These are phyloP conservation scores for Agrochola macilenta DNA, from an alignment of 2,888 invertebrate genomes.

Conservation along the genomic window DNA sequence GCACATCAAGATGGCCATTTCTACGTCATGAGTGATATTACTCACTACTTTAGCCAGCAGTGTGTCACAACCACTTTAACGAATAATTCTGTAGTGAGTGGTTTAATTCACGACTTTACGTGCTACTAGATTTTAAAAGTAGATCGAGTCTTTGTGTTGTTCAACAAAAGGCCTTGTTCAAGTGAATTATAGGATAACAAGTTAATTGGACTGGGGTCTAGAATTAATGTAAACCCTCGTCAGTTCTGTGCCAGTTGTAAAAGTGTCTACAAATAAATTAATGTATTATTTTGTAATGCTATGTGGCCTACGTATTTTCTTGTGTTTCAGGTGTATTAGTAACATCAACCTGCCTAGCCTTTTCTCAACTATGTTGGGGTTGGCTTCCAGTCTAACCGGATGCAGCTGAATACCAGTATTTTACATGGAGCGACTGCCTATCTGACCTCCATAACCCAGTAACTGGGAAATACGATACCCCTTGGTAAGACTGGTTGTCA, in stretches of 20 bases:
- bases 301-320: no score
- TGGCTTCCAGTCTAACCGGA: no score
- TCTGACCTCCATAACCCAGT: no score
- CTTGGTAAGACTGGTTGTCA: no score
- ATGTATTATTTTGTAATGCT: neutral
- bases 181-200: constrained; percentile 32
- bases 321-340: no score
- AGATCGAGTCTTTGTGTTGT: constrained; percentile 58
- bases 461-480: no score
- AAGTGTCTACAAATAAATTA: constrained; percentile 7
- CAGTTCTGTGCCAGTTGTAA: neutral
- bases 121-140: constrained; percentile 54
- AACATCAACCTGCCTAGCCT: no score
- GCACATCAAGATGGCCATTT: no score
- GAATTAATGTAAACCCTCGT: constrained; percentile 22
- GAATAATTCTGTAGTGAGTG: constrained; percentile 48
- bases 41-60: neutral
- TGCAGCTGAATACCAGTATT: no score
- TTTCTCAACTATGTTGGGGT: no score
- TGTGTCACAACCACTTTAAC: constrained; percentile 35
- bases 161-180: constrained; percentile 34
- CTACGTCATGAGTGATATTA: no score
- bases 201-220: constrained; percentile 29
- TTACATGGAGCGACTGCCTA: no score
- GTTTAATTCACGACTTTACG: constrained; percentile 35